Evolutionary conservation across 2,888 invertebrate genomes (phyloP), one percentile per base, ranked within the genome.

Genomic region (Torymus tubicola): DNA sequence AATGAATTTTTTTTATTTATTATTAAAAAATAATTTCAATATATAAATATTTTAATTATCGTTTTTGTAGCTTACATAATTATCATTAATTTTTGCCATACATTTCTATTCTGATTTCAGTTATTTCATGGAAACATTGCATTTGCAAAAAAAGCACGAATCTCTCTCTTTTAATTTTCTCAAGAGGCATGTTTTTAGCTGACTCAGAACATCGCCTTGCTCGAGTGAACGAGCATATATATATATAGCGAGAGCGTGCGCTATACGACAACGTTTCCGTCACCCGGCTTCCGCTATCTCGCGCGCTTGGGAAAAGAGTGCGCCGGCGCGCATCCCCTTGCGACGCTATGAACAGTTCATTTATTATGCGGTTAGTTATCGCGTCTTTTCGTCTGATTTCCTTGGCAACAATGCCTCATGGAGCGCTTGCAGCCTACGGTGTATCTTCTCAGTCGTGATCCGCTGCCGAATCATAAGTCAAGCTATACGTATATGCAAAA

Each of bases 301-400:
- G 12, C 18, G 21, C 53, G 14, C 53, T 21, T 21, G 18, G 53
- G 24, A 64, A 71, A 78, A 58, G 78, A 60, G 57, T 16, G 42
- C 18, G 12, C 14, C 91, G 91, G 91, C 91, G 91, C 91, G 91
- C 91, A 86, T 85, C 84, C 67, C 60, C 64, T 69, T 78, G 24
- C 24, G 24, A 24, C 24, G 84, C 85, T 88, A n/a, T n/a, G 88
- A 90, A 90, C 89, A 90, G 89, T 90, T 91, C 91, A 91, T 91
- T 91, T 91, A 91, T 91, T 91, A 91, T 91, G 89, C 89, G 89
- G 89, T 91, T 90, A 90, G 91, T 91, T 91, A 91, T 91, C 91
- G 90, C 88, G 88, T 81, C 89, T 89, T 91, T 91, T 91, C 91
- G 91, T 91, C 89, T 90, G 91, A 91, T 91, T 91, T 91, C 90